Evolutionary conservation across 1,140 invertebrate species (phyloP).

Genomic region (Acromyrmex heyeri): DNA sequence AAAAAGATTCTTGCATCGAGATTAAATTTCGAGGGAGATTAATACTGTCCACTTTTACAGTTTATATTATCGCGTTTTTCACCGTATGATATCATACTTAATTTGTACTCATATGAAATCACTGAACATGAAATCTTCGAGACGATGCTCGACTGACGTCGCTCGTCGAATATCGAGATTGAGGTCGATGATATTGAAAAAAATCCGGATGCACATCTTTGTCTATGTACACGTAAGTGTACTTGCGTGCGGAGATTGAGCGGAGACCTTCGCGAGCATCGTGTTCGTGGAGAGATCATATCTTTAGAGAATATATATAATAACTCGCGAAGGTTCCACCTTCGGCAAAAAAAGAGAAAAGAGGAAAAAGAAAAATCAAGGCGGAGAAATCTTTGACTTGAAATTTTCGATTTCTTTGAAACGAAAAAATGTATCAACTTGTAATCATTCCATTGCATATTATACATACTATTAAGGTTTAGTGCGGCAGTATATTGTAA

Average conservation of each 20-base stretch:
- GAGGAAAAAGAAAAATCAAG: slow-evolving; percentile 23
- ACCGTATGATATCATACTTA: slow-evolving; percentile 32
- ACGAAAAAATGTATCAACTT: slow-evolving; percentile 82
- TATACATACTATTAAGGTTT: slow-evolving; percentile 82
- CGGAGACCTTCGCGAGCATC: slow-evolving; percentile 34
- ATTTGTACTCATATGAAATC: slow-evolving; percentile 33
- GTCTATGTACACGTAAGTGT: not conserved
- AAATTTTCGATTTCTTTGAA: not conserved
- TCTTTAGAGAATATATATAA: not conserved
- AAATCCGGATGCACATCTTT: slow-evolving; percentile 19
- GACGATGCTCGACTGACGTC: slow-evolving; percentile 17
- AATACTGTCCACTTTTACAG: slow-evolving; percentile 52
- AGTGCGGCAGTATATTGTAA: slow-evolving; percentile 86
- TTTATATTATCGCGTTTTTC: slow-evolving; percentile 55
- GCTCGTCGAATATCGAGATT: slow-evolving; percentile 5
- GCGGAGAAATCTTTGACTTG: slow-evolving; percentile 60
- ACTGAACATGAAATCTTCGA: not conserved
- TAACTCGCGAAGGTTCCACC: slow-evolving; percentile 27
- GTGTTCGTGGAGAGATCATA: slow-evolving; percentile 9
- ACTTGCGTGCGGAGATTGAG: slow-evolving; percentile 25
- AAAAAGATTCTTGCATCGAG: slow-evolving; percentile 1
- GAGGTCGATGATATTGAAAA: not conserved
- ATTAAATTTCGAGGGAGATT: slow-evolving; percentile 16
- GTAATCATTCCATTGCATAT: slow-evolving; percentile 86
- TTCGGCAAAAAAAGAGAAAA: not conserved